Percentiles rank a stretch among this genome's conserved stretches.
Evolutionary conservation across 2,113 vertebrate species (phyloP).

Genomic region (Urocitellus parryii): DNA sequence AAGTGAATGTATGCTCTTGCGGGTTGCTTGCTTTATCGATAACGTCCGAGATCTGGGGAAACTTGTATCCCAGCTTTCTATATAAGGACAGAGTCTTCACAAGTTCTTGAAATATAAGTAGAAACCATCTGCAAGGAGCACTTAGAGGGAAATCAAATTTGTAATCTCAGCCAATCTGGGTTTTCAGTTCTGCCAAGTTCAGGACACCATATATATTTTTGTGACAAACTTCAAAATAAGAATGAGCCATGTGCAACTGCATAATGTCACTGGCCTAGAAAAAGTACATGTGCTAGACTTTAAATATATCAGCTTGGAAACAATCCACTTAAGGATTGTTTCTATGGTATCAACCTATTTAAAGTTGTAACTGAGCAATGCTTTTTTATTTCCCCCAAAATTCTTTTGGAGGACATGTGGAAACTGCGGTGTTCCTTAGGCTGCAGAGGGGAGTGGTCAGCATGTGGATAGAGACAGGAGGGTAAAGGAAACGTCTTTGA

Average conservation of each 20-base stretch:
- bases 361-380: constrained; percentile 50
- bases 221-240: constrained; percentile 69
- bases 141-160: constrained; percentile 29
- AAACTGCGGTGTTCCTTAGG: not conserved
- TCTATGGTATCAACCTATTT: constrained; percentile 80
- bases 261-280: constrained; percentile 77
- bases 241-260: constrained; percentile 62
- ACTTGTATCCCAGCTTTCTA: not conserved
- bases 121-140: constrained; percentile 21
- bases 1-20: not conserved
- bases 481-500: not conserved
- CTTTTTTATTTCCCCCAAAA: not conserved
- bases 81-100: not conserved
- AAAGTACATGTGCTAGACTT: constrained; percentile 77
- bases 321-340: constrained; percentile 64
- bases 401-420: constrained; percentile 11
- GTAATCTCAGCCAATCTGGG: constrained; percentile 64
- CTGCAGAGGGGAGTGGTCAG: no score
- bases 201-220: constrained; percentile 66
- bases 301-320: constrained; percentile 77
- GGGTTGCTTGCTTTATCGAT: not conserved
- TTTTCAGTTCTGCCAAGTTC: constrained; percentile 51
- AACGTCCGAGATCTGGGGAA: not conserved
- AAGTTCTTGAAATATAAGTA: constrained; percentile 20
- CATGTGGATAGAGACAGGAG: not conserved